A percentile compares a stretch with the other conserved stretches of the same genome.
These are phyloP conservation scores for Actias luna DNA, from an alignment of 2,888 invertebrate species.

Conservation along the genomic window DNA sequence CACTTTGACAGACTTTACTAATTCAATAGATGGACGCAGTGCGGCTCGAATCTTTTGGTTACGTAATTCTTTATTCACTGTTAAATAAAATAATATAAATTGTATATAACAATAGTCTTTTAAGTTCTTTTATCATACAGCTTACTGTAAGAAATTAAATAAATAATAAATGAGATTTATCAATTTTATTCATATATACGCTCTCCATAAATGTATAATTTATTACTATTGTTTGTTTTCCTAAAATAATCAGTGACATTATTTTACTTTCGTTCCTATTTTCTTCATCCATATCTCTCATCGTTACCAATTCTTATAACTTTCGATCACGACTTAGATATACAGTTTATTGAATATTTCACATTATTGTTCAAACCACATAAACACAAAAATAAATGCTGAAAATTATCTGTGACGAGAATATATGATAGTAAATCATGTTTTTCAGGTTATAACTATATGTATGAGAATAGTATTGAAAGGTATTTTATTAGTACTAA, in stretches of 20 bases:
- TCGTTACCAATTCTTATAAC: background rate
- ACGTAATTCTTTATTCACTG: constrained; percentile 9
- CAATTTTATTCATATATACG: too few relatives aligned
- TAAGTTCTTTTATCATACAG: background rate
- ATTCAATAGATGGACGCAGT: constrained; percentile 78
- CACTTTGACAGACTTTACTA: constrained; percentile 81
- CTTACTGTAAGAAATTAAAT: too few relatives aligned
- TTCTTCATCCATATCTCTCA: too few relatives aligned
- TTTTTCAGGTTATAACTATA: background rate
- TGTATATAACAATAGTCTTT: background rate
- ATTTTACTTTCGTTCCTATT: too few relatives aligned
- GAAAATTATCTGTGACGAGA: background rate
- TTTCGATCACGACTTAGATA: background rate
- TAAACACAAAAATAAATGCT: background rate
- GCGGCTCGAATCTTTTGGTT: constrained; percentile 46
- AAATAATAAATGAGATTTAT: too few relatives aligned
- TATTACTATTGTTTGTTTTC: too few relatives aligned
- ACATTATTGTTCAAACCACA: background rate
- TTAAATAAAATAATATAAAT: background rate
- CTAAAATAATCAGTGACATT: too few relatives aligned
- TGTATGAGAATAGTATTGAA: too few relatives aligned
- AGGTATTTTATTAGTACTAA: too few relatives aligned
- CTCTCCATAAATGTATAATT: too few relatives aligned
- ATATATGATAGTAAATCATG: background rate
- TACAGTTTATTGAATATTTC: background rate